Percentiles rank a stretch among this genome's conserved stretches.
These are phyloP conservation scores for Steinernema khuongi DNA, from an alignment of 1,140 invertebrate genomes.

Conservation along the genomic window DNA sequence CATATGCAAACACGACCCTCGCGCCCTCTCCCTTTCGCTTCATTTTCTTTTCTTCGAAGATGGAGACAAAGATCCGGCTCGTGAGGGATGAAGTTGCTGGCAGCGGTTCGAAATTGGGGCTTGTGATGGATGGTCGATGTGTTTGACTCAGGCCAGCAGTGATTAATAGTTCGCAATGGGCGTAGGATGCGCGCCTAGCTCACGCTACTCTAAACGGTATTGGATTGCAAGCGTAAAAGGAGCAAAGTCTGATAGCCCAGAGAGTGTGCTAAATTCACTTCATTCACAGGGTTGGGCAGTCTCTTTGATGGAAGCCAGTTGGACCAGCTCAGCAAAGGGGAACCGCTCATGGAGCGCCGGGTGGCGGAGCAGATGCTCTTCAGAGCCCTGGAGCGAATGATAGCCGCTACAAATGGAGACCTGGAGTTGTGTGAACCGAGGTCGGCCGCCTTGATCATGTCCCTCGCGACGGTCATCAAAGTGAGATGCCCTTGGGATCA, in stretches of 20 bases:
- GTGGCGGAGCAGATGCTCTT: conserved; percentile 52
- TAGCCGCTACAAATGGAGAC: conserved; percentile 35
- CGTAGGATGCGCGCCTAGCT: neutral
- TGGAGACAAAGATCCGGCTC: conserved; percentile 15
- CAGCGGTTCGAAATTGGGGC: conserved; percentile 4
- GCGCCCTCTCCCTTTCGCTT: neutral
- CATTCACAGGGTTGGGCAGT: conserved; percentile 70
- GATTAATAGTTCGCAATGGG: conserved; percentile 6
- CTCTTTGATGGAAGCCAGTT: conserved; percentile 79
- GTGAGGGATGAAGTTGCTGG: conserved; percentile 10
- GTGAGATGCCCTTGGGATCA: conserved; percentile 31
- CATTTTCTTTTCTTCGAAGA: neutral
- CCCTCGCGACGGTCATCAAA: conserved; percentile 55
- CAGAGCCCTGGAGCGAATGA: conserved; percentile 40
- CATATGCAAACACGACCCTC: neutral
- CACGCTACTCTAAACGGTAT: neutral
- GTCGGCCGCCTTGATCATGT: conserved; percentile 48
- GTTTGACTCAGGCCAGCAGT: conserved; percentile 4
- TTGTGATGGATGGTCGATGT: conserved; percentile 6
- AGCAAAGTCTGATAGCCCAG: neutral
- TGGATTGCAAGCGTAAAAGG: neutral
- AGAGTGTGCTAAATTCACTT: neutral
- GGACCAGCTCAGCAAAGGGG: conserved; percentile 70
- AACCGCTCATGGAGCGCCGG: conserved; percentile 71
- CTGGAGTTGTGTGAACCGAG: conserved; percentile 49